Evolutionary conservation across 2,797 vertebrate genomes (phyloP).

Genomic region (Cephalopachus bancanus): DNA sequence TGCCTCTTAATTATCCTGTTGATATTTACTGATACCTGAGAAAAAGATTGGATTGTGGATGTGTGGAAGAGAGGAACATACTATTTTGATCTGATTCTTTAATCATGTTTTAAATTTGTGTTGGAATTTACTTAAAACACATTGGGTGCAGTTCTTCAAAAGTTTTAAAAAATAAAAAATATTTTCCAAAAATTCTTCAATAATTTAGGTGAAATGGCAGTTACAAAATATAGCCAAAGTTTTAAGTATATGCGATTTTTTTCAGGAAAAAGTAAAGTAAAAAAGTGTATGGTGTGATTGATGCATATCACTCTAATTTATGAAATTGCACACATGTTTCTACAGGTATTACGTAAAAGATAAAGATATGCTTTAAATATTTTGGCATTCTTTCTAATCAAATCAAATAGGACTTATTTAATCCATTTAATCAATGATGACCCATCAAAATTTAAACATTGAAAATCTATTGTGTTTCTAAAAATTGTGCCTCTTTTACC

Average conservation of each 20-base stretch:
- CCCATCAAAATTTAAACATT: conserved; percentile 44
- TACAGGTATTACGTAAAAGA: conserved; percentile 34
- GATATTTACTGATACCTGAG: conserved; percentile 53
- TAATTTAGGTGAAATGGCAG: conserved; percentile 48
- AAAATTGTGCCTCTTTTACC: conserved; percentile 39
- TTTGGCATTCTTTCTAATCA: conserved; percentile 68
- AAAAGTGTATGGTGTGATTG: neutral
- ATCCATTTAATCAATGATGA: conserved; percentile 35
- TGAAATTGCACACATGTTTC: conserved; percentile 47
- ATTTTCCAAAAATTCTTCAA: conserved; percentile 21
- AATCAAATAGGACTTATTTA: conserved; percentile 50
- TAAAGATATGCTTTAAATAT: conserved; percentile 54
- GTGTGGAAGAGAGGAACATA: neutral
- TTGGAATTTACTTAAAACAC: conserved; percentile 63
- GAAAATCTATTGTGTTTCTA: conserved; percentile 66
- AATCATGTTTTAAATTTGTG: conserved; percentile 57
- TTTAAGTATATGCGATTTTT: conserved; percentile 22
- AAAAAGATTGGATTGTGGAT: neutral
- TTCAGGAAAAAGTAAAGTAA: conserved; percentile 6
- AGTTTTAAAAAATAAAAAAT: conserved; percentile 42
- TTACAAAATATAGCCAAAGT: conserved; percentile 26
- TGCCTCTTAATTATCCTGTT: conserved; percentile 53
- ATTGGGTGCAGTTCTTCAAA: conserved; percentile 25
- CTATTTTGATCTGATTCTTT: conserved; percentile 67
- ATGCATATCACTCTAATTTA: neutral